Percentiles rank a stretch among this genome's conserved stretches.
phyloP scores from a whole-genome alignment of 2,797 vertebrate species.

The Adelosebastes latens region DNA sequence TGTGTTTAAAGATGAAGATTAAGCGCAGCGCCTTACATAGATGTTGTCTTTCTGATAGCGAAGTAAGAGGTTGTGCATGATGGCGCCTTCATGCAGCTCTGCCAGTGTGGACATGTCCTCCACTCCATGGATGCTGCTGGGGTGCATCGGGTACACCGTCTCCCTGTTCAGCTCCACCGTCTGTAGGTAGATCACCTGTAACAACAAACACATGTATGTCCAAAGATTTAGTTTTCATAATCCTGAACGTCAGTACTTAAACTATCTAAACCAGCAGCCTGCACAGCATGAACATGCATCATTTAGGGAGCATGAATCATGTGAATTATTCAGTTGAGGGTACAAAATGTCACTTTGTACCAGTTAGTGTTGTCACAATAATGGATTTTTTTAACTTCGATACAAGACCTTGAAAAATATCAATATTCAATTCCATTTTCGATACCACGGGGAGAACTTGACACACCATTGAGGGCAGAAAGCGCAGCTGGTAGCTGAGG shows the following conservation, averaged over 20 bases:
- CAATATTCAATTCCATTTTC: accelerated
- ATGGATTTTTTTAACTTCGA: too few relatives aligned
- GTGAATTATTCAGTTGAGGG: background rate
- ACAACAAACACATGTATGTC: conserved; percentile 10
- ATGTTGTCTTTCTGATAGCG: conserved; percentile 89
- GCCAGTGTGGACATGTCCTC: conserved; percentile 92
- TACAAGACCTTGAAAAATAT: too few relatives aligned
- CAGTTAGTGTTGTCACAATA: too few relatives aligned
- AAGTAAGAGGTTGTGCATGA: conserved; percentile 91
- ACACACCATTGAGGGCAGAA: too few relatives aligned
- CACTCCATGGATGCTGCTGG: conserved; percentile 82
- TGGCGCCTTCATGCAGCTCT: conserved; percentile 92
- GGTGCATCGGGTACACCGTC: conserved; percentile 87
- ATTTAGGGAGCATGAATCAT: background rate
- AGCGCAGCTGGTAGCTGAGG: too few relatives aligned
- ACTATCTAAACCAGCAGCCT: background rate
- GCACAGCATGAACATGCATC: background rate
- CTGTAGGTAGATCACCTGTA: conserved; percentile 84
- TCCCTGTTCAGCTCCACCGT: conserved; percentile 81
- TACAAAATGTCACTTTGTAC: too few relatives aligned
- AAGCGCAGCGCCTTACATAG: conserved; percentile 83
- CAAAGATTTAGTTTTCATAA: background rate
- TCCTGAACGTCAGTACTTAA: background rate
- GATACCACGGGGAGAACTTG: too few relatives aligned
- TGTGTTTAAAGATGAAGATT: background rate